Evolutionary conservation across 2,888 invertebrate genomes (phyloP).

Genomic region (Andrena bucephala): DNA sequence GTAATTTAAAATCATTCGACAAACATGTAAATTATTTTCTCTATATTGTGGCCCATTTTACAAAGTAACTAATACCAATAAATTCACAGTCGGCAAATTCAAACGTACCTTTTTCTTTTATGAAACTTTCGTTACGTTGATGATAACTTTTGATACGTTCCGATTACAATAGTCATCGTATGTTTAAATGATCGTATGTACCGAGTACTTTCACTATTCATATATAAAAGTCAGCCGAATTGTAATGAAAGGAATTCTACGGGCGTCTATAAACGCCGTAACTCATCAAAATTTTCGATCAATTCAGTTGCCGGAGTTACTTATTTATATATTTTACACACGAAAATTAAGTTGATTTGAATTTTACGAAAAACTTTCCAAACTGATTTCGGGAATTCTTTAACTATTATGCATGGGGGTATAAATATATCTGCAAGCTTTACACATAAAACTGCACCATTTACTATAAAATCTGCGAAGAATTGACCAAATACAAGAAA

Average conservation of each 20-base stretch:
- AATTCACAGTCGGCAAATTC: slow-evolving; percentile 17
- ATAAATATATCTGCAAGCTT: slow-evolving; percentile 40
- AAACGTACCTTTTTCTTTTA: background rate
- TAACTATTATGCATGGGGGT: slow-evolving; percentile 30
- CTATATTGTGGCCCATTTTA: slow-evolving; percentile 31
- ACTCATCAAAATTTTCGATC: slow-evolving; percentile 2
- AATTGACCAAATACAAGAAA: slow-evolving; percentile 50
- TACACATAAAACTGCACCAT: slow-evolving; percentile 48
- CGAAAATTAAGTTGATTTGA: slow-evolving; percentile 24
- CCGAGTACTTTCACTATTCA: slow-evolving; percentile 41
- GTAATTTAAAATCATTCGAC: slow-evolving; percentile 11
- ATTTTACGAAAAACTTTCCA: slow-evolving; percentile 20
- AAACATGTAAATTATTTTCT: slow-evolving; percentile 12
- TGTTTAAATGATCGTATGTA: slow-evolving; percentile 17
- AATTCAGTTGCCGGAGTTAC: slow-evolving; percentile 13
- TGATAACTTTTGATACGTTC: background rate
- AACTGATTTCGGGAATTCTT: slow-evolving; percentile 23
- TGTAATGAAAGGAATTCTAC: slow-evolving; percentile 24
- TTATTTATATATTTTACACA: slow-evolving; percentile 1
- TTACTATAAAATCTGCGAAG: slow-evolving; percentile 42
- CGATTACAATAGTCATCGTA: slow-evolving; percentile 4
- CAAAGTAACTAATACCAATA: slow-evolving; percentile 23
- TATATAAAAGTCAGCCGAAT: slow-evolving; percentile 24
- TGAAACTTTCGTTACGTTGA: slow-evolving; percentile 23
- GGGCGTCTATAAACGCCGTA: slow-evolving; percentile 6